Evolutionary conservation across 2,113 vertebrate genomes (phyloP), one percentile per base, ranked within the genome.

Genomic region (Dicentrarchus labrax): DNA sequence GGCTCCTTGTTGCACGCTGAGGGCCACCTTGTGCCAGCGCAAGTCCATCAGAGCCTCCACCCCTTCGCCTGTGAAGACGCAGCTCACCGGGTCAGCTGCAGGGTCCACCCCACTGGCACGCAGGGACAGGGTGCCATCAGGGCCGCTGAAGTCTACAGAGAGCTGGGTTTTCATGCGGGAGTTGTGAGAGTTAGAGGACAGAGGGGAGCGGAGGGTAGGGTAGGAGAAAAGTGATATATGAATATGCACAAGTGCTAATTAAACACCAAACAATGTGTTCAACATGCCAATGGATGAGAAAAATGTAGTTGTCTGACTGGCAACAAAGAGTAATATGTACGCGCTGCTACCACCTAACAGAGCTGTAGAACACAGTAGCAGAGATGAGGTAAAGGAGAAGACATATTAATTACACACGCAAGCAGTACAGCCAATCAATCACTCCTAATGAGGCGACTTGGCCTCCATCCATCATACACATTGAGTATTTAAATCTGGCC

Each of bases 21-120:
- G 79, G 17, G 76, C 94, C 90, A 98, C 89, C 90, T 99, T 99
- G 92, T 99, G 98, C 98, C 98, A 99, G 8, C 84, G 92, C 78
- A 97, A 91, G 76, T 99, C 97, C 2, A 97, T 96, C 39, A 99
- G 95, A 0, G 97, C 94, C 7, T 96, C 94, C 76, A 98, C 96
- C 0, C 95, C 96, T 24, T 94, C 96, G 1, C 97, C 96, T 0
- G 71, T 8, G 51, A 99, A 99, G 17, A 95, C 38, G 0, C 96
- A 96, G 61, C 94, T 92, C 84, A 95, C 90, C 0, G 81, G 93
- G 0, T 95, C 50, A 0, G 89, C 69, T 0, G 91, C 87, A 0
- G 84, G 88, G 3, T 88, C 90, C 0, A 39, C 12, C 1, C 72
- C 95, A 50, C 77, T 89, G 39, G 96, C 95, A 39, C 96, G 95